Conservation (phyloP, 1,140 invertebrate genomes). For the Cotesia glomerata region DNA sequence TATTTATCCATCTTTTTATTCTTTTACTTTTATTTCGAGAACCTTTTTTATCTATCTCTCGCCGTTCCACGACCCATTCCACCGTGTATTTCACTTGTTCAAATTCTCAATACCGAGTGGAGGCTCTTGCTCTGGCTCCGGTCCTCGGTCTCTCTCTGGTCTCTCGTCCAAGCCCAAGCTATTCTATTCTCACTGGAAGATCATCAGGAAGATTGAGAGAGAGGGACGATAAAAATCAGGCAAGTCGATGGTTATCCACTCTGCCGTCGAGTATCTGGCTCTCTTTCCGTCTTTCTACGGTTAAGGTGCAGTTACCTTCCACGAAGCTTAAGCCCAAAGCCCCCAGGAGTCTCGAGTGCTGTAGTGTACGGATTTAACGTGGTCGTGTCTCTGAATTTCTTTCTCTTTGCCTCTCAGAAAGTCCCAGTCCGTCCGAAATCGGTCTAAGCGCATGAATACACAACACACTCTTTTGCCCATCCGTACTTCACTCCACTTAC, state of each 20-base stretch:
- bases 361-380: neutral
- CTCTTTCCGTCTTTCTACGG: neutral
- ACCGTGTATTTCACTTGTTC: slow-evolving; percentile 4
- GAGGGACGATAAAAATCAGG: too few relatives aligned
- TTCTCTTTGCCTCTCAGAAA: neutral
- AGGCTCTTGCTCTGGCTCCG: neutral
- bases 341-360: slow-evolving; percentile 2
- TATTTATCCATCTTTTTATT: too few relatives aligned
- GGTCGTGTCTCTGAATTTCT: slow-evolving; percentile 5
- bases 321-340: slow-evolving; percentile 1
- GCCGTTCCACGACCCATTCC: neutral
- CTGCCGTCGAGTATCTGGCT: neutral
- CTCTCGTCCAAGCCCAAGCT: neutral
- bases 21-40: too few relatives aligned
- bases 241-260: neutral
- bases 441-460: neutral
- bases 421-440: neutral
- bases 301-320: neutral
- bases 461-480: neutral
- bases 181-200: neutral
- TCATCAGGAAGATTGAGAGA: neutral
- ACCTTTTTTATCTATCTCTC: neutral
- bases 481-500: neutral
- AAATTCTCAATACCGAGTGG: neutral
- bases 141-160: neutral